These are phyloP conservation scores for Harpalus rufipes DNA, from an alignment of 2,888 invertebrate genomes.

Conservation along the genomic window DNA sequence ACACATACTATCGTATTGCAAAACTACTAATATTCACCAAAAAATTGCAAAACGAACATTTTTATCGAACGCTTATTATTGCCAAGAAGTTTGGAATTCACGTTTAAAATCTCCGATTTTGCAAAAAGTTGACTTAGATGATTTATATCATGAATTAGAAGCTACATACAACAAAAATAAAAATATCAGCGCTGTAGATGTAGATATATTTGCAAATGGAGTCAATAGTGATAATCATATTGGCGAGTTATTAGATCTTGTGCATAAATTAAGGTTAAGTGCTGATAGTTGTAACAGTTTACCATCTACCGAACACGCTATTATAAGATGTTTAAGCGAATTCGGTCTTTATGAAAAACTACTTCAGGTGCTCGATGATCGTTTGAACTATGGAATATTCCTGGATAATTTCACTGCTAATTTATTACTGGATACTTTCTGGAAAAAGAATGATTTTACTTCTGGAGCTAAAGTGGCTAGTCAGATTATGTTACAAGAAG, in stretches of 20 bases:
- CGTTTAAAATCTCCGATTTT: slow-evolving; percentile 82
- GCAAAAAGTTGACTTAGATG: slow-evolving; percentile 81
- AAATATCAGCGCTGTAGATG: slow-evolving; percentile 87
- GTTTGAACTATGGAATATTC: slow-evolving; percentile 93
- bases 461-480: slow-evolving; percentile 88
- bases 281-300: slow-evolving; percentile 85
- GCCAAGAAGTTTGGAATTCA: slow-evolving; percentile 85
- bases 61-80: slow-evolving; percentile 86
- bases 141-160: slow-evolving; percentile 86
- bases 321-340: slow-evolving; percentile 82
- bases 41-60: slow-evolving; percentile 77
- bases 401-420: slow-evolving; percentile 90
- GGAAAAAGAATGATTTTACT: slow-evolving; percentile 83
- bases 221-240: slow-evolving; percentile 79
- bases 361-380: slow-evolving; percentile 86
- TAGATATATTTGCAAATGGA: slow-evolving; percentile 89
- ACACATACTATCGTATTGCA: slow-evolving; percentile 51
- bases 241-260: slow-evolving; percentile 86
- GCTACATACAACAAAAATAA: slow-evolving; percentile 82
- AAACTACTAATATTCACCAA: slow-evolving; percentile 53
- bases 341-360: slow-evolving; percentile 82
- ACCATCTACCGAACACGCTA: slow-evolving; percentile 91
- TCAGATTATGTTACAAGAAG: slow-evolving; percentile 93
- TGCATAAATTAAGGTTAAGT: slow-evolving; percentile 86
- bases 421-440: slow-evolving; percentile 88